These are phyloP conservation scores for Chironomus striatipennis DNA, from an alignment of 1,140 invertebrate genomes.

Conservation along the genomic window DNA sequence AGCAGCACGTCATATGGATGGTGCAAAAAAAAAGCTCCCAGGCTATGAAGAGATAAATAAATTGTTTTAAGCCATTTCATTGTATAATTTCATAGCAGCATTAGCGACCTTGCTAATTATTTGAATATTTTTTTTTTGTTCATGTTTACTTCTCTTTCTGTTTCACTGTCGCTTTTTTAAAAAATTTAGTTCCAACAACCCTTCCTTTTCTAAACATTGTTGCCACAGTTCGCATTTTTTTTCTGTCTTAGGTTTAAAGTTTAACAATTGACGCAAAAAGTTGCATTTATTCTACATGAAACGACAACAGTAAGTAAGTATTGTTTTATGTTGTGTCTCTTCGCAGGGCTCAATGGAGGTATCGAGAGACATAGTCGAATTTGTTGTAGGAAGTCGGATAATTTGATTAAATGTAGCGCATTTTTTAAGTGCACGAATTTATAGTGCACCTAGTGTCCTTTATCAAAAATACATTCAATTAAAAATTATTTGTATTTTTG, in stretches of 20 bases:
- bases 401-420: no score
- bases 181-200: not conserved
- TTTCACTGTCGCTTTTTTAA: no score
- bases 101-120: constrained; percentile 20
- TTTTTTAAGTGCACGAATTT: no score
- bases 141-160: not conserved
- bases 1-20: not conserved
- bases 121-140: constrained; percentile 3
- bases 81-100: not conserved
- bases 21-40: not conserved
- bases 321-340: no score
- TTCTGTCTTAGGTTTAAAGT: no score
- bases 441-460: no score
- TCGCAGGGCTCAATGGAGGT: no score
- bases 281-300: constrained; percentile 17
- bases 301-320: not conserved
- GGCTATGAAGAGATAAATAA: constrained; percentile 13
- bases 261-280: constrained; percentile 20
- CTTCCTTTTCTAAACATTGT: not conserved
- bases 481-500: no score
- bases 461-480: no score
- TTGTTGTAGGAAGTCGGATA: no score
- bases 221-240: not conserved
- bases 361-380: no score
- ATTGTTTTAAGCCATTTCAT: constrained; percentile 19